Evolutionary conservation across 92 coral and sea anemone species (phyloP).

Genomic region (Bergia puertoricense): DNA sequence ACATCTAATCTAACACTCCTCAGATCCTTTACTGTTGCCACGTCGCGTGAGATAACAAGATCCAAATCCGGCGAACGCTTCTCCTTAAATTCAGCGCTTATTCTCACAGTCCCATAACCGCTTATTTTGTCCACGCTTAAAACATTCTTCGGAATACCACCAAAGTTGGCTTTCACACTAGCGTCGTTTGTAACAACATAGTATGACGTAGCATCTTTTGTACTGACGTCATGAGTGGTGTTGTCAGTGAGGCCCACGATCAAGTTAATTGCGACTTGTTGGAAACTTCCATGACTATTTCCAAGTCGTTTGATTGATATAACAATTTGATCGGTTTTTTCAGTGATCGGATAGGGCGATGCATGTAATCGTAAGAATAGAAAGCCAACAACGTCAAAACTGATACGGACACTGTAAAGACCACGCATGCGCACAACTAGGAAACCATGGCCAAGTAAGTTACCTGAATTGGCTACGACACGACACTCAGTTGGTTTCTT

Average conservation of each 20-base stretch:
- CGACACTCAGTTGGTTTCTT: constrained; percentile 14
- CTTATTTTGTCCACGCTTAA: constrained; percentile 49
- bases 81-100: constrained; percentile 52
- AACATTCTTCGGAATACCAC: constrained; percentile 40
- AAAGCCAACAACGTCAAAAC: constrained; percentile 56
- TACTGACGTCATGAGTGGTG: constrained; percentile 56
- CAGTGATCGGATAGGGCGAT: constrained; percentile 41
- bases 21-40: constrained; percentile 47
- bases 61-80: constrained; percentile 42
- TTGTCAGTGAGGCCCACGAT: constrained; percentile 60
- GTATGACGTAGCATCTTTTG: constrained; percentile 54
- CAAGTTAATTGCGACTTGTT: constrained; percentile 53
- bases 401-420: constrained; percentile 62
- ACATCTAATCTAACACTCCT: constrained; percentile 47
- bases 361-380: constrained; percentile 45
- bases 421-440: constrained; percentile 64
- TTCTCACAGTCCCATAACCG: constrained; percentile 47
- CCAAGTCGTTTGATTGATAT: constrained; percentile 61
- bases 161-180: constrained; percentile 54
- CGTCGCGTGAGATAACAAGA: constrained; percentile 45
- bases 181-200: constrained; percentile 51
- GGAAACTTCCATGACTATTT: constrained; percentile 51
- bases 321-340: constrained; percentile 6
- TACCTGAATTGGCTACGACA: constrained; percentile 55
- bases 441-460: constrained; percentile 60